Percentiles rank a stretch among this genome's conserved stretches.
Evolutionary conservation across 1,140 invertebrate genomes (phyloP).

Genomic region (Drosophila ercepeae): DNA sequence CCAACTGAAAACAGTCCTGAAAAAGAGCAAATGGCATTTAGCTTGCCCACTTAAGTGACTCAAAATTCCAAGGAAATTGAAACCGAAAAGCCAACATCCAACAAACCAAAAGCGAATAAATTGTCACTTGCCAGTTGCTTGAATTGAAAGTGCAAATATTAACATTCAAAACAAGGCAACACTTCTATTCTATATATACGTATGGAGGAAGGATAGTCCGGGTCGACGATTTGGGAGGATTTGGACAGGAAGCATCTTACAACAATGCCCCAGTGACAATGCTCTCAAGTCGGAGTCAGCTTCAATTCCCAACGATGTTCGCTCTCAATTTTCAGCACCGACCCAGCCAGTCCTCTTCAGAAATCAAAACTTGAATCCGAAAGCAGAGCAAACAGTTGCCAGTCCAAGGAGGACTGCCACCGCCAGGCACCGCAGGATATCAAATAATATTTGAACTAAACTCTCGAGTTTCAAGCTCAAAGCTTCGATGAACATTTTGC

Average conservation of each 20-base stretch:
- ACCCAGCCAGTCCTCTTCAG: constrained; percentile 43
- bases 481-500: constrained; percentile 57
- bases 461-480: constrained; percentile 40
- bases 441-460: constrained; percentile 73
- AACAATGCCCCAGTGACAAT: constrained; percentile 40
- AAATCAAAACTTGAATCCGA: constrained; percentile 68
- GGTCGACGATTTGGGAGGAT: constrained; percentile 1
- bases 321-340: constrained; percentile 15
- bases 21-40: constrained; percentile 56
- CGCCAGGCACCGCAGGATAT: constrained; percentile 64
- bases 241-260: constrained; percentile 29
- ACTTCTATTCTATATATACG: constrained; percentile 51
- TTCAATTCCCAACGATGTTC: constrained; percentile 39
- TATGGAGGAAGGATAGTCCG: constrained; percentile 9
- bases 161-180: constrained; percentile 78
- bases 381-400: constrained; percentile 68
- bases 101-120: constrained; percentile 67
- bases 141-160: constrained; percentile 79
- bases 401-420: constrained; percentile 25
- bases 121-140: constrained; percentile 77
- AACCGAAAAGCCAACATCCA: constrained; percentile 48
- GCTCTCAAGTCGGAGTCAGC: constrained; percentile 9
- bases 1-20: constrained; percentile 13
- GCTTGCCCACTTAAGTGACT: constrained; percentile 41
- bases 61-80: constrained; percentile 61